Evolutionary conservation across 2,113 vertebrate species (phyloP).

Genomic region (Odontesthes bonariensis): DNA sequence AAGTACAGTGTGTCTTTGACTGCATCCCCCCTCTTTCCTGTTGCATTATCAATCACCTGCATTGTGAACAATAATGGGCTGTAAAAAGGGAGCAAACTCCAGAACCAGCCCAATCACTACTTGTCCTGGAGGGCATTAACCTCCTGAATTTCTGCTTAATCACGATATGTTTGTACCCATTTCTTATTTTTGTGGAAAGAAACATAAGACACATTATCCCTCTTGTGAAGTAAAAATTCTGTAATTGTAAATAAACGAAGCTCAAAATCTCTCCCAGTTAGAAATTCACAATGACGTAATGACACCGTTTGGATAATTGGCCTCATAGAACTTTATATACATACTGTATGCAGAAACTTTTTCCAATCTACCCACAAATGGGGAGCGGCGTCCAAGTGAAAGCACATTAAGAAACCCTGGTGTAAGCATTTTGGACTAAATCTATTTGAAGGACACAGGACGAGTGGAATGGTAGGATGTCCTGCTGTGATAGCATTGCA

Average conservation of each 20-base stretch:
- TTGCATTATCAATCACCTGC: conserved; percentile 50
- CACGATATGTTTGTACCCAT: background rate
- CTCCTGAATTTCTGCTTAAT: conserved; percentile 9
- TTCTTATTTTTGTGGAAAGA: background rate
- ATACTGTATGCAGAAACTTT: background rate
- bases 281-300: background rate
- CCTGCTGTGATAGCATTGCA: background rate
- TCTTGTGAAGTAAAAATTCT: too few species aligned
- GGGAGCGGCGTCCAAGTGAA: too few species aligned
- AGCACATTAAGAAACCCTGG: too few species aligned
- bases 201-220: background rate
- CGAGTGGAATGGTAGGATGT: background rate
- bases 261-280: background rate
- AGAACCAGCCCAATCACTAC: background rate
- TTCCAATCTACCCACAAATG: too few species aligned
- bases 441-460: background rate
- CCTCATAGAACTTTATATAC: background rate
- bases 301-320: background rate
- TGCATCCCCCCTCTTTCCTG: background rate
- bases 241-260: background rate
- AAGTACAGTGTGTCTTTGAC: too few species aligned
- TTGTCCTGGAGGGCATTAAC: conserved; percentile 60
- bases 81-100: conserved; percentile 66
- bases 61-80: conserved; percentile 64
- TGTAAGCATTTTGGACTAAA: background rate